Evolutionary conservation across 2,113 vertebrate species (phyloP), one percentile per base, ranked within the genome.

Genomic region (Calidris pugnax): DNA sequence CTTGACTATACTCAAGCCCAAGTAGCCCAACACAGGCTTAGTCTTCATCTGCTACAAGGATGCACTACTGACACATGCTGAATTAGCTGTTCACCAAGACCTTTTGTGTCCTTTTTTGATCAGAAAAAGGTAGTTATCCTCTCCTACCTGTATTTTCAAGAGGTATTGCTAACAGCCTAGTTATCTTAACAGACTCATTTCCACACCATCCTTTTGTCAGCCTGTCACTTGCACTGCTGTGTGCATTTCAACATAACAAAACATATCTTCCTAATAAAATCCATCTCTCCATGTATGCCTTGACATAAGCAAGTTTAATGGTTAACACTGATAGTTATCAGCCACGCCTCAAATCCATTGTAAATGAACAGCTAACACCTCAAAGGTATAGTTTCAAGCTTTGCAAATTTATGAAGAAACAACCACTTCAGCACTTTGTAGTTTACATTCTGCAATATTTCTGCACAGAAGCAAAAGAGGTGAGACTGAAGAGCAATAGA

Each of bases 361-460:
- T 57, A 93, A 92, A 89, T 79, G 8, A 89, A 55, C 10, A 68
- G 59, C 69, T 85, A 91, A 87, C 28, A 73, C 60, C 92, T 95
- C 64, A 91, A 68, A 95, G 69, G 66, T 91, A 76, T 47, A 76
- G 76, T 79, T 95, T 92, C 74, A 87, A 85, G 62, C 39, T 89
- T 68, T 64, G 45, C 77, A 91, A 91, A 90, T 87, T 66, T 53
- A 95, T 5, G 4, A 53, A 88, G 74, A 89, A 93, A 35, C 59
- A 83, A 87, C 47, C 17, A 79, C 57, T 85, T 85, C 33, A 43
- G 59, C 56, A 64, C 48, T 62, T 50, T 9, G 27, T 59, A 59
- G 74, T 60, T 72, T 48, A 56, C 28, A 39, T 67, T 86, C 30
- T 8, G 13, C 37, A 64, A 37, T 43, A 39, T 37, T 93, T 76